These are phyloP conservation scores for Lucilia cuprina DNA, from an alignment of 1,140 invertebrate species.

Conservation along the genomic window DNA sequence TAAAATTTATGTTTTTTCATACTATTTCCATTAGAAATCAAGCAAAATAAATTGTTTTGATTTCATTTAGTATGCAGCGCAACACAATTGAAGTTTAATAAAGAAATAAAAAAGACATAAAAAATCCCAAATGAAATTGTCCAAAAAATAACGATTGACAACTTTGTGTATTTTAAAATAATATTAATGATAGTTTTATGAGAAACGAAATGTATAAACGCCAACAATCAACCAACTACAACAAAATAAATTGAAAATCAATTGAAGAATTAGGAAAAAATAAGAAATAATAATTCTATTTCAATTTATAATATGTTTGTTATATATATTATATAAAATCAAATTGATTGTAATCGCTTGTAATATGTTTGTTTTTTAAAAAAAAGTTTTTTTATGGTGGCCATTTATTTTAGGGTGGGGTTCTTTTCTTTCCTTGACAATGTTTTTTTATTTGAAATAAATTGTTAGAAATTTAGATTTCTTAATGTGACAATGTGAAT, in stretches of 20 bases:
- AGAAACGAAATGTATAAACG: background rate
- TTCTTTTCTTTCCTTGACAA: background rate
- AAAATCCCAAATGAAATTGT: background rate
- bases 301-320: background rate
- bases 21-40: background rate
- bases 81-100: background rate
- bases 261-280: constrained; percentile 7
- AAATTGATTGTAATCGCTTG: constrained; percentile 30
- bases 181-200: constrained; percentile 32
- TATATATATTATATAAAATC: too few species aligned
- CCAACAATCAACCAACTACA: background rate
- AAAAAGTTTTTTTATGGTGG: background rate
- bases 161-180: constrained; percentile 11
- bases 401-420: background rate
- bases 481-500: background rate
- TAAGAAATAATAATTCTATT: background rate
- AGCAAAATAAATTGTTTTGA: background rate
- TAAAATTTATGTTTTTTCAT: background rate
- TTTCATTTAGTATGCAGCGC: constrained; percentile 9
- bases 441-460: background rate
- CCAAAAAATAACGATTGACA: constrained; percentile 7
- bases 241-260: background rate
- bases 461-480: background rate
- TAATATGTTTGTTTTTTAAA: constrained; percentile 18
- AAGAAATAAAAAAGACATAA: constrained; percentile 16